Evolutionary conservation across 2,888 invertebrate species (phyloP).

Genomic region (Harpagoxenus sublaevis): DNA sequence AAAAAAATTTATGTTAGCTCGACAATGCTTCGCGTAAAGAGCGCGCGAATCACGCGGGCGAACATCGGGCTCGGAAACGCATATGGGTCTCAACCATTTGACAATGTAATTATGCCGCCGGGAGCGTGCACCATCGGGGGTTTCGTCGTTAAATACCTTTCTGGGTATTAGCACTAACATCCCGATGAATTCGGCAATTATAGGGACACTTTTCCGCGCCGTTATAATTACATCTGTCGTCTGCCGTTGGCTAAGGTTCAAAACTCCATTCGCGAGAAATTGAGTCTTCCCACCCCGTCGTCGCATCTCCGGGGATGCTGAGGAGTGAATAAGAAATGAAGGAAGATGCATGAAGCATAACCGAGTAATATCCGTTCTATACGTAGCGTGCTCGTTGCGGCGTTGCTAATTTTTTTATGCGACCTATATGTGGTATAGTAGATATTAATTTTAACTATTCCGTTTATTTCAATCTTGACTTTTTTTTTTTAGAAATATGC

Average conservation of each 20-base stretch:
- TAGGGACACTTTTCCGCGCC: constrained; percentile 74
- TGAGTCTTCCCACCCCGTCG: constrained; percentile 45
- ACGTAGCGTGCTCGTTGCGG: background rate
- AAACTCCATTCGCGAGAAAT: constrained; percentile 68
- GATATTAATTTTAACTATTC: background rate
- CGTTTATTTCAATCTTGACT: background rate
- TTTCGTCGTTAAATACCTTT: constrained; percentile 59
- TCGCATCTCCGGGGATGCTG: constrained; percentile 16
- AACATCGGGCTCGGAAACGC: constrained; percentile 26
- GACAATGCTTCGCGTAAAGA: background rate
- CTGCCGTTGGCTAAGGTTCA: constrained; percentile 76
- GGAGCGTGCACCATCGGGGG: constrained; percentile 19
- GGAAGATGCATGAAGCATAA: constrained; percentile 10
- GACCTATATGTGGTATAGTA: background rate
- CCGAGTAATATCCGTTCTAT: constrained; percentile 22
- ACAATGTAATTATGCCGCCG: constrained; percentile 58
- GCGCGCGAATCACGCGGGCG: background rate
- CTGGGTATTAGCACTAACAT: constrained; percentile 59
- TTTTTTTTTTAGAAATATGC: background rate
- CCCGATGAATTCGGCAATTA: constrained; percentile 75
- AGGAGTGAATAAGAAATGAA: constrained; percentile 36
- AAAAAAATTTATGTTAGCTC: background rate
- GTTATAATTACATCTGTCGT: constrained; percentile 75
- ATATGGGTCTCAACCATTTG: constrained; percentile 49
- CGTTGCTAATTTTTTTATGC: constrained; percentile 23